A percentile compares a stretch with the other conserved stretches of the same genome.
These are phyloP conservation scores for Plagodis dolabraria DNA, from an alignment of 2,888 invertebrate species.

Conservation along the genomic window DNA sequence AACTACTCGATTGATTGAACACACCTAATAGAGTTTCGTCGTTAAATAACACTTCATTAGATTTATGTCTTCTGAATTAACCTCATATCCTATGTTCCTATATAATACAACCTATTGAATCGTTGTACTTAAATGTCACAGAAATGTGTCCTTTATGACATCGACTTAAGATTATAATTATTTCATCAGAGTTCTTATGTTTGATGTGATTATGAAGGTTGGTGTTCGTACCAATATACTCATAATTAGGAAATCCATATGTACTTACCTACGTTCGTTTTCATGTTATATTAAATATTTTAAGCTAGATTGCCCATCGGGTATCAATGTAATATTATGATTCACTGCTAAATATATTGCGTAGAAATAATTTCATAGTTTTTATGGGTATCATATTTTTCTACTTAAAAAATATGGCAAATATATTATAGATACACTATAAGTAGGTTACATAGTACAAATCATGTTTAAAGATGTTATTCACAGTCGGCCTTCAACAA, in stretches of 20 bases:
- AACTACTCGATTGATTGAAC: slow-evolving; percentile 32
- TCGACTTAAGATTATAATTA: background rate
- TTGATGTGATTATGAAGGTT: slow-evolving; percentile 7
- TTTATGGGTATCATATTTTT: too few relatives aligned
- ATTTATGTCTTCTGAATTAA: slow-evolving; percentile 42
- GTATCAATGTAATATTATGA: too few relatives aligned
- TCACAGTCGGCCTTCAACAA: too few relatives aligned
- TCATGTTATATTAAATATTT: too few relatives aligned
- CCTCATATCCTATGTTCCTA: slow-evolving; percentile 3
- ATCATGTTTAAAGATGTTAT: too few relatives aligned
- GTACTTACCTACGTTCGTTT: background rate
- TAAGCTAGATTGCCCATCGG: too few relatives aligned
- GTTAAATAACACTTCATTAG: slow-evolving; percentile 44
- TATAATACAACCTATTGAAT: slow-evolving; percentile 17
- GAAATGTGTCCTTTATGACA: background rate
- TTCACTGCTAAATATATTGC: too few relatives aligned
- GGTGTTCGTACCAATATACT: background rate
- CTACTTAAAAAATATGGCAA: too few relatives aligned
- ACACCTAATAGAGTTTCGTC: slow-evolving; percentile 31
- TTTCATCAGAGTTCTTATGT: background rate
- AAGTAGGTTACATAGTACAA: too few relatives aligned
- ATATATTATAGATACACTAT: too few relatives aligned
- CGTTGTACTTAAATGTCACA: background rate
- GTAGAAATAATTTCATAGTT: too few relatives aligned
- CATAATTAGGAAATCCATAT: background rate